Evolutionary conservation across 2,888 invertebrate genomes (phyloP), one percentile per base, ranked within the genome.

Genomic region (Mayetiola destructor): DNA sequence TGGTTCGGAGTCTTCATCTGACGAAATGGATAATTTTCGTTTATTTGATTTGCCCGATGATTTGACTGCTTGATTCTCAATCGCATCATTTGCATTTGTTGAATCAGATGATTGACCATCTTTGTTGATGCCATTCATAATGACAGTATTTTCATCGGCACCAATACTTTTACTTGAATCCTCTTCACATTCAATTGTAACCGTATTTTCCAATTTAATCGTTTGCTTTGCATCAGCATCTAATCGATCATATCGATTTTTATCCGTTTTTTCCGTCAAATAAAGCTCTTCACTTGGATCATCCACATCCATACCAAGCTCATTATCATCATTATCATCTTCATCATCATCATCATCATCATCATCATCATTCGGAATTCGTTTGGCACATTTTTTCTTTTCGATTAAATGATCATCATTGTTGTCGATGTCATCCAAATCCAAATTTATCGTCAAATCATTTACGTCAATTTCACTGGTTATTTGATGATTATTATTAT

Each of bases 11-110:
- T 53, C 53, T 12, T 53, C 53, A 23, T 53, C 53, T 12, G 53
- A 53, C n/a, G 53, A 53, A 30, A 30, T 53, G 32, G 53, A 53
- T 30, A 53, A 30, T 53, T 53, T 53, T n/a, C 53, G 53, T 32
- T 53, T 53, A 53, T 53, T 53, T 29, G 27, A 23, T 53, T 53
- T 48, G n/a, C 27, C 27, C 16, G 48, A n/a, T 3, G 48, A n/a
- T 27, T 27, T 48, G 16, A 27, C 27, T 27, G 29, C 5, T 27
- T 27, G 48, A n/a, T 27, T 48, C 27, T 20, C n/a, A n/a, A 5
- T 27, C 27, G 23, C 16, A n/a, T 48, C 27, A 27, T 27, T 27
- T 3, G n/a, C n/a, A 27, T 27, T 27, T 6, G 23, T 27, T 1
- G 12, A n/a, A n/a, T n/a, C 48, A 2, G 42, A 3, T 6, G 27